Base-by-base conservation (phyloP, 92 coral and sea anemone genomes). In the Porites lobata region DNA sequence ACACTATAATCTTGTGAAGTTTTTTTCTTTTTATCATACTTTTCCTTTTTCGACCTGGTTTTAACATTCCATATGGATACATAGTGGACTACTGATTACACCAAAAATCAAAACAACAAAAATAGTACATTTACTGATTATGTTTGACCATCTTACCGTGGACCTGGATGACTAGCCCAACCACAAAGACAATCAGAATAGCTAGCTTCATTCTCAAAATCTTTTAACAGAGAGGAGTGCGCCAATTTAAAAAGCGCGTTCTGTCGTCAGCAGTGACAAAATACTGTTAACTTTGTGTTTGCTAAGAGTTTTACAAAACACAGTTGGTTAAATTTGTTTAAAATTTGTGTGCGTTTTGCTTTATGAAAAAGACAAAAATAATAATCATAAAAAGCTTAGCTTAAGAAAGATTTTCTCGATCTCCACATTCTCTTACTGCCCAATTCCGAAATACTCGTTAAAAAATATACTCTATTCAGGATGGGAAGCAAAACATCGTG, bases 121-220 rank as follows among this genome's bases (percentile, higher is more conserved):
- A 38, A 38, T 38, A 38, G 77, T 15, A 18, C 21, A 54, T 2
- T 21, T 11, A 6, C 20, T 74, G 17, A 20, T 50, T 9, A 3
- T 54, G 20, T 1, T 21, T 21, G 29, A 7, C 6, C 20, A 72
- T 56, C 77, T 69, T 81, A 81, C 86, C 86, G 57, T 82, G 18
- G 58, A 38, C 58, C 18, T 18, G 19, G 58, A 29, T 57, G n/a
- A 14, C n/a, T 1, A 56, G 69, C 61, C 52, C 86, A 10, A 29
- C 68, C 21, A 82, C 10, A 58, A 69, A 4, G 22, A 19, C 69
- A 54, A 17, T 24, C 0, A 82, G 13, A 29, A 57, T 58, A n/a
- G 56, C 17, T 58, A 66, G 84, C 62, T 67, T 80, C 84, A 80
- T 80, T 9, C 14, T 51, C 12, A 17, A 14, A n/a, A 12, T 54